Base-by-base conservation (phyloP, 2,797 vertebrate species). In the Pipistrellus pygmaeus region DNA sequence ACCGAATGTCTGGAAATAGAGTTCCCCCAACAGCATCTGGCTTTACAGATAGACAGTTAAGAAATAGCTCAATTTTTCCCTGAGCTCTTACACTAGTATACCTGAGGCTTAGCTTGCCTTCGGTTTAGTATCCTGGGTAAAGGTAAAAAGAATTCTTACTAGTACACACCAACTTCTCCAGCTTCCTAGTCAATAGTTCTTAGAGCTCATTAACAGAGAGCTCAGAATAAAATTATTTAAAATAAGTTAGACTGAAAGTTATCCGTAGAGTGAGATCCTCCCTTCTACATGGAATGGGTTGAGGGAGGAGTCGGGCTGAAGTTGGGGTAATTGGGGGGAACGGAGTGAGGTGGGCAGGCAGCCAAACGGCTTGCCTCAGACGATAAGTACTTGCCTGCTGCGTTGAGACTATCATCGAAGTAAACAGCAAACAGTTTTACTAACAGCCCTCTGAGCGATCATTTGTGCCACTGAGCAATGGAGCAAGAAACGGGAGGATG, bases 331-430 rank as follows among this genome's bases (percentile, higher is more conserved):
- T 5, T n/a, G 17, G 41, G 15, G 20, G 20, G 2, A 10, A 23
- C 17, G 7, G 32, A 38, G 1, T 35, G 38, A 55, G 51, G 44
- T 18, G 18, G 51, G 51, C 0, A 38, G 5, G 11, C 41, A 32
- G 64, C 46, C 32, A 15, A 44, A 60, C 46, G 60, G 51, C 27
- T 57, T 9, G 46, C 32, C 48, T 82, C 80, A 10, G 68, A 11
- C 81, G 87, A 17, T 25, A 53, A 73, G n/a, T 9, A 5, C 64
- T 23, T 46, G 10, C 68, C 35, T 64, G 87, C 41, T 1, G 2
- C 60, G 13, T 48, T 27, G 60, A 96, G 84, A 64, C 71, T 30
- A 62, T 73, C 32, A 73, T 86, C 27, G 91, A 82, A 85, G 85
- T 82, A 91, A 92, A 77, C 44, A 72, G 8, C 0, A 1, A 77